Evolutionary conservation across 2,888 invertebrate genomes (phyloP).

Genomic region (Opisthograptis luteolata): DNA sequence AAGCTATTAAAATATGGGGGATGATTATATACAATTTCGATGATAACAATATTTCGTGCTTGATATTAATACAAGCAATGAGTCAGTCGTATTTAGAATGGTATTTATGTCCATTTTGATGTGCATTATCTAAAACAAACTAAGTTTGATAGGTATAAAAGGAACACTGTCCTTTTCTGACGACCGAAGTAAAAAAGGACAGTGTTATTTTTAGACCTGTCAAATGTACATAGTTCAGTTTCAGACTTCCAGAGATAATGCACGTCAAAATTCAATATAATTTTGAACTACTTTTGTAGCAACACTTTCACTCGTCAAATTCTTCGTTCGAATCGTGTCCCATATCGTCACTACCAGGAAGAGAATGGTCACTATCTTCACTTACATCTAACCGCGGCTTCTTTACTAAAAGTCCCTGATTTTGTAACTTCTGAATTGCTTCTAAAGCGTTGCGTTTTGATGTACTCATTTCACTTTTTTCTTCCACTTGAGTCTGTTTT

Average conservation of each 20-base stretch:
- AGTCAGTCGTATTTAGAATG: conserved; percentile 33
- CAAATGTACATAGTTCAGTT: too few species aligned
- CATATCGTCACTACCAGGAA: conserved; percentile 51
- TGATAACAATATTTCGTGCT: conserved; percentile 1
- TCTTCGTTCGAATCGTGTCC: conserved; percentile 47
- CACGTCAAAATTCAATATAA: too few species aligned
- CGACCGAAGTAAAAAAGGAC: too few species aligned
- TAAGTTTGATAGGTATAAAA: too few species aligned
- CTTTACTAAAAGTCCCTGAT: conserved; percentile 73
- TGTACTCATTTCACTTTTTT: conserved; percentile 58
- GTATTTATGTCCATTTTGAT: too few species aligned
- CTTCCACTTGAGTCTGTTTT: conserved; percentile 64
- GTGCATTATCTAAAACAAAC: too few species aligned
- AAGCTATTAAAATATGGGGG: background rate
- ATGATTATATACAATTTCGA: conserved; percentile 7
- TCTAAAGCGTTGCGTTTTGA: conserved; percentile 66
- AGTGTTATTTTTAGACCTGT: too few species aligned
- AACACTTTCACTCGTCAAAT: conserved; percentile 38
- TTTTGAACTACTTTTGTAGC: background rate
- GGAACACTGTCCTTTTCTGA: too few species aligned
- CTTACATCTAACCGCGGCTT: conserved; percentile 66
- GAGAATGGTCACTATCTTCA: conserved; percentile 54
- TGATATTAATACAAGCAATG: conserved; percentile 18
- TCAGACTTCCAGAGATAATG: too few species aligned
- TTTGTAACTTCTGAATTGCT: conserved; percentile 75